Base-by-base conservation (phyloP, 2,113 vertebrate genomes). In the Gallinago paraguaiae region DNA sequence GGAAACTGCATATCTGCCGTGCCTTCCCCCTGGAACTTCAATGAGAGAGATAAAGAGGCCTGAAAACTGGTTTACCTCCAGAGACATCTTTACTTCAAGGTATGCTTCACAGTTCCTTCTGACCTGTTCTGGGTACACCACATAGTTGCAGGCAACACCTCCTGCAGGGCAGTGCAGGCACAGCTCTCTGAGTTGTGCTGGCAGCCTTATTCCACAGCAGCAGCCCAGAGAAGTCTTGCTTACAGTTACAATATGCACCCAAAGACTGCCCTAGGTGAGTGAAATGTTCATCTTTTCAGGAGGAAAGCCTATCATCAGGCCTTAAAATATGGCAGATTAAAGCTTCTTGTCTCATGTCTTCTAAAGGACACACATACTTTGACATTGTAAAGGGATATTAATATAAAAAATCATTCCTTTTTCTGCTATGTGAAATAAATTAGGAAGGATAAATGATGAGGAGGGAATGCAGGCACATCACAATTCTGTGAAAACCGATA, bases 101-200 rank as follows among this genome's bases (percentile, higher is more conserved):
- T 27, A 24, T 17, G 30, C 33, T 18, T 56, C 60, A 48, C 4
- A 5, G 3, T 11, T 82, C n/a, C 20, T 64, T 74, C 25, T 53
- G 50, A 50, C 0, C 0, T 43, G 10, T 19, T 63, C 2, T 3
- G 25, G 35, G 13, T 13, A 33, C 33, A 41, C 17, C 1, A 8
- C 18, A 13, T 2, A 37, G 56, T 3, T 11, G 46, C 30, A 45
- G 27, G 27, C 5, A 4, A 11, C 45, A 63, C 17, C 30, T 61
- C 19, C 27, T 48, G 41, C 1, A 6, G 23, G 51, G 33, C 45
- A 54, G 41, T 1, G 13, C 0, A 2, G 10, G 39, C 50, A 39
- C 31, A 50, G 37, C 27, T 31, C 23, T 9, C 37, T n/a, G 11
- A 25, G 10, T 7, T 8, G 18, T 33, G 39, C 24, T 67, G 43